phyloP scores from a whole-genome alignment of 2,113 vertebrate species.

The Acrocephalus kingi region DNA sequence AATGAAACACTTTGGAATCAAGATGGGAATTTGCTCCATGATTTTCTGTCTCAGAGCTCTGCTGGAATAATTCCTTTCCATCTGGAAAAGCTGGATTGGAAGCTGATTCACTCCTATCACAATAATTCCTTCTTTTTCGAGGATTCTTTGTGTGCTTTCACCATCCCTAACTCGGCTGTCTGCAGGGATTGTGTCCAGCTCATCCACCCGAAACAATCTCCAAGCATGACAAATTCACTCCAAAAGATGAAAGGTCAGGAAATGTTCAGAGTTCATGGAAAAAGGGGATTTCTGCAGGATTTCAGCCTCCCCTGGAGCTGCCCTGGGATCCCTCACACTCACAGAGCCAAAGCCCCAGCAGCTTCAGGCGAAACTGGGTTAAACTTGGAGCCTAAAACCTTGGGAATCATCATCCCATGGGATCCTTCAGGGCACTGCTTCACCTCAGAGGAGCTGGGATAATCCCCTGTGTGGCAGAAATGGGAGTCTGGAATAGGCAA shows the following conservation, averaged over 20 bases:
- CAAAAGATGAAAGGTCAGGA: slow-evolving; percentile 16
- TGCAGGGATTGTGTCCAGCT: not conserved
- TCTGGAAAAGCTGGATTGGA: not conserved
- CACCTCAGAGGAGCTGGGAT: not conserved
- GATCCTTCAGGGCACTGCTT: not conserved
- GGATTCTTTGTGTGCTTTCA: not conserved
- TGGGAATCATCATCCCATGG: not conserved
- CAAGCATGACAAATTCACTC: slow-evolving; percentile 1
- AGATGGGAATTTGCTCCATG: not conserved
- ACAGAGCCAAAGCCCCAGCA: not conserved
- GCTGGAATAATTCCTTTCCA: not conserved
- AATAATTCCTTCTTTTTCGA: not conserved
- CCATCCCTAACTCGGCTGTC: not conserved
- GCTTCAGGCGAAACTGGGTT: not conserved
- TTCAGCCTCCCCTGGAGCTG: not conserved
- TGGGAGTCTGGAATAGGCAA: not conserved
- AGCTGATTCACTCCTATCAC: not conserved
- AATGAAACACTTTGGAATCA: not conserved
- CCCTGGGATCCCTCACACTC: not conserved
- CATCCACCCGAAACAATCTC: not conserved
- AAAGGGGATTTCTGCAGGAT: not conserved
- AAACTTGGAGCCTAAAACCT: not conserved
- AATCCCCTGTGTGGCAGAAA: not conserved
- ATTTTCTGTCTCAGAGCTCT: not conserved
- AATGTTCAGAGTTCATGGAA: not conserved